Evolutionary conservation across 2,113 vertebrate genomes (phyloP), one percentile per base, ranked within the genome.

Genomic region (Bolborhynchus lineola): DNA sequence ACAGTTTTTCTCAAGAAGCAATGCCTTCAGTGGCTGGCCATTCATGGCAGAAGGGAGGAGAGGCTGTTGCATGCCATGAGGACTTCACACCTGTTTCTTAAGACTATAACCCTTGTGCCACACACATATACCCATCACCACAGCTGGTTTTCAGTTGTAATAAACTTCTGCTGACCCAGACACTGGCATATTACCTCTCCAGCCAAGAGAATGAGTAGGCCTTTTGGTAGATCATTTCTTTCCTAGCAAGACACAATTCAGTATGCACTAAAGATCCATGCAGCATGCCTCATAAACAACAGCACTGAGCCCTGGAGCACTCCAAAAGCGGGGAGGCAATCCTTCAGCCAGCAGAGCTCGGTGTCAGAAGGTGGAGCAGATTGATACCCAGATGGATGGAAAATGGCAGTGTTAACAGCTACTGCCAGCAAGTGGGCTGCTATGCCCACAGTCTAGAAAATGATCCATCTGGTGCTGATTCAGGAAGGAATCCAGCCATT

Each of bases 21-120:
- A 9, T 11, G 62, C 6, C 7, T 16, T 67, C 68, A n/a, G 21
- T 35, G 57, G 75, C 13, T 17, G 82, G 16, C 3, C 10, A 15
- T 15, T 50, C 26, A 12, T 2, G 25, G 16, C 33, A 67, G 37
- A 86, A 37, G 15, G 11, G 19, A 79, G 33, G 10, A 77, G 24
- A 62, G 14, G 11, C 10, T 41, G 23, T 46, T 70, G 6, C 23
- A 11, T 50, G 41, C 7, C 21, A 23, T 0, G 3, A 44, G 77
- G 16, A 26, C 16, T 55, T 76, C 39, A 57, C 6, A 37, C 4
- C 24, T 60, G 41, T 64, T 78, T 80, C 64, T 67, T 42, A 46
- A 44, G 7, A 84, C 8, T n/a, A 3, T 9, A 63, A 5, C 16
- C 21, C 39, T 17, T 2, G 0, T 0, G 2, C 9, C 33, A 59